Base-by-base conservation (phyloP, 1,140 invertebrate species). In the Drosophila subobscura region DNA sequence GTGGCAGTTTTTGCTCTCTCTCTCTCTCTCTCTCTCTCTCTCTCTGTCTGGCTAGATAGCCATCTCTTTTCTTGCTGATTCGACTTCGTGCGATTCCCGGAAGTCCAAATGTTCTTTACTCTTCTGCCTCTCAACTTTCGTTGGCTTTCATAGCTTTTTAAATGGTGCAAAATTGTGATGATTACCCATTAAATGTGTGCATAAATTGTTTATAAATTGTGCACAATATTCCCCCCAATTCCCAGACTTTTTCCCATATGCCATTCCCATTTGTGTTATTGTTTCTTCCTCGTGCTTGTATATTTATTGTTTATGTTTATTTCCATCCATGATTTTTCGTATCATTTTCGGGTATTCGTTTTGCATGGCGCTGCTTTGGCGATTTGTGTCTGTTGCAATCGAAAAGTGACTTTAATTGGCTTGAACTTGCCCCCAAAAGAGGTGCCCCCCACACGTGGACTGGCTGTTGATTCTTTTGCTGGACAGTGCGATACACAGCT, bases 71-170 rank as follows among this genome's bases (percentile, higher is more conserved):
- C 23, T n/a, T 40, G 27, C 20, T 44, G 20, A 7, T 65, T 42
- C 46, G 56, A 23, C 50, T 54, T 56, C 56, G 3, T 51, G 46
- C 54, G 63, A 58, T 59, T 72, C 72, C 33, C 78, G 78, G 78
- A 80, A 80, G 78, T 72, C 66, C 54, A 80, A 76, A 72, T 66
- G 44, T 67, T 65, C 44, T 72, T 44, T 14, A 29, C 51, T 1
- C 20, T 20, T 68, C 27, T 57, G 20, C 8, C 16, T n/a, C 14
- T 45, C 37, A 25, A 29, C 10, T 50, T 54, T 68, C 45, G 37
- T 47, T 49, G 33, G 33, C 22, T 81, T 81, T 81, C 58, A 80
- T 80, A 50, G 67, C 49, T 60, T 63, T 77, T 81, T 80, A 72
- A 79, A 79, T 72, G 72, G 53, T 55, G 65, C 77, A 59, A 64